These are phyloP conservation scores for Phortica variegata DNA, from an alignment of 1,140 invertebrate species.

Conservation along the genomic window DNA sequence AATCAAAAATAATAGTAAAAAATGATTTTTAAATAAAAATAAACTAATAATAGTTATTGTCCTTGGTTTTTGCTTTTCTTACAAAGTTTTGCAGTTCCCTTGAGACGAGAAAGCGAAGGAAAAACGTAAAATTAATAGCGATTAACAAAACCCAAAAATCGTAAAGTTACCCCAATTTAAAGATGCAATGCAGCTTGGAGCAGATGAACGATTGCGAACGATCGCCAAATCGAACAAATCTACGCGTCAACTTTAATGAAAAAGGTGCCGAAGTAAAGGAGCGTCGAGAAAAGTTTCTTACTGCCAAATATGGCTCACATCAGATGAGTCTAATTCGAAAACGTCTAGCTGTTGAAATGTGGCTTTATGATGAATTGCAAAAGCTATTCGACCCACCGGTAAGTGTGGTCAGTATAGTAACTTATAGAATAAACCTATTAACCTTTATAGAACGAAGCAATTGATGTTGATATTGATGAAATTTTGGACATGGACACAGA, in stretches of 20 bases:
- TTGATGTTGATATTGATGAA: slow-evolving; percentile 92
- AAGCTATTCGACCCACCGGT: slow-evolving; percentile 82
- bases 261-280: slow-evolving; percentile 82
- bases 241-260: slow-evolving; percentile 86
- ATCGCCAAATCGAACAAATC: slow-evolving; percentile 74
- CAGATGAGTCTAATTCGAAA: slow-evolving; percentile 96
- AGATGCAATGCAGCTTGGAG: slow-evolving; percentile 56
- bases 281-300: slow-evolving; percentile 89
- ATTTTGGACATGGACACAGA: slow-evolving; percentile 89
- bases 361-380: slow-evolving; percentile 93
- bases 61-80: too few relatives aligned
- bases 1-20: too few relatives aligned
- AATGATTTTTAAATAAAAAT: too few relatives aligned
- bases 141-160: too few relatives aligned
- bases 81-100: too few relatives aligned
- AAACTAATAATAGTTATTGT: too few relatives aligned
- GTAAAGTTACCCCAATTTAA: too few relatives aligned
- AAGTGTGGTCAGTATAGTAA: slow-evolving; percentile 53
- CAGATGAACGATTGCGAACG: slow-evolving; percentile 62
- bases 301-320: slow-evolving; percentile 94
- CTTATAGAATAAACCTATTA: slow-evolving; percentile 1
- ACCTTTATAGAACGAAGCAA: slow-evolving; percentile 63
- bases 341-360: slow-evolving; percentile 92
- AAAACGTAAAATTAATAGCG: too few relatives aligned
- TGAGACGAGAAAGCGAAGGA: too few relatives aligned